Evolutionary conservation across 2,113 vertebrate genomes (phyloP).

Genomic region (Tachycineta bicolor): DNA sequence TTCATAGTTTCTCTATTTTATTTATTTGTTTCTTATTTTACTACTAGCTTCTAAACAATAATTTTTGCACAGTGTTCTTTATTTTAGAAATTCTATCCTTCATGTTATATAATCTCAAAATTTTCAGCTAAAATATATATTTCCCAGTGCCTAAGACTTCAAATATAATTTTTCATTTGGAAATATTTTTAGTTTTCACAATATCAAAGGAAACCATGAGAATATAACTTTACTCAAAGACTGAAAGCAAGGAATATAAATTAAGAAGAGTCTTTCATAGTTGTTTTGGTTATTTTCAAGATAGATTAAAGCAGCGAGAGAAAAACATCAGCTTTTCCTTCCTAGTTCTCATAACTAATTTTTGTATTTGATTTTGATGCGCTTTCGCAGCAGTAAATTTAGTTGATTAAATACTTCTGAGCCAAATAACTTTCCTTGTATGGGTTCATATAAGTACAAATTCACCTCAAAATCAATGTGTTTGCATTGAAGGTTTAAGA

Average conservation of each 20-base stretch:
- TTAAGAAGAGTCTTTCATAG: background rate
- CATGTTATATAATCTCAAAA: background rate
- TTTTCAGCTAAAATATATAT: background rate
- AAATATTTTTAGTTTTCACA: background rate
- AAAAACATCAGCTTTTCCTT: background rate
- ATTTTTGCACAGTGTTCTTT: background rate
- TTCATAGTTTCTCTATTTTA: background rate
- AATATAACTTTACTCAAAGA: background rate
- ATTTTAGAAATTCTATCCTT: background rate
- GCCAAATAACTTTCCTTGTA: background rate
- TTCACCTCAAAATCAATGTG: background rate
- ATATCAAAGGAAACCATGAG: background rate
- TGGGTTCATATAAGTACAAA: background rate
- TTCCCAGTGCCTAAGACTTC: background rate
- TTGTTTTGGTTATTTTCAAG: background rate
- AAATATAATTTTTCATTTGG: background rate
- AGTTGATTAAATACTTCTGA: background rate
- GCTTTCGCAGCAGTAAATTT: background rate
- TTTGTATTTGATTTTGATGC: background rate
- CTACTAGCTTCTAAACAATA: background rate
- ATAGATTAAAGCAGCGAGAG: background rate
- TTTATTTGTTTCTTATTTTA: background rate
- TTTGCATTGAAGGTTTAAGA: background rate
- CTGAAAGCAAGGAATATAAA: background rate
- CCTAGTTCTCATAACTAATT: background rate